Base-by-base conservation (phyloP, 2,797 vertebrate genomes). In the Aselliscus stoliczkanus region DNA sequence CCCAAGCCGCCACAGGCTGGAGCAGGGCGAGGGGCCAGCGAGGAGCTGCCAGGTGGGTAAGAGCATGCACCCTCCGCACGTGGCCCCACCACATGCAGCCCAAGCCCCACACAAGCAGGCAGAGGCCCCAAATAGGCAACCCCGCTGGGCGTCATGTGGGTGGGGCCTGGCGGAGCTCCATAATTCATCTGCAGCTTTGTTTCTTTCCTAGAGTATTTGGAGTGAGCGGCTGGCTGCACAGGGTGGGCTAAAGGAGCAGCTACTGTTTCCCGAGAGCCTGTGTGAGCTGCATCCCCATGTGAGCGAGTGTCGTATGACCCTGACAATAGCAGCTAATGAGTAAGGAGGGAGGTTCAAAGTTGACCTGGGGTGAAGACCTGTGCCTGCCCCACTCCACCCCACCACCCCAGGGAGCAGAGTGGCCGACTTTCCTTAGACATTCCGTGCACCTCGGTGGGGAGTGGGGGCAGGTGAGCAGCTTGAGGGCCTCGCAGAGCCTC, bases 41-140 rank as follows among this genome's bases (percentile, higher is more conserved):
- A 23, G 29, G 23, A 17, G 62, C 54, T 54, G 27, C 67, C 52
- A 58, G 84, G 50, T 5, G 11, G 84, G 50, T 27, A 4, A 81
- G 54, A 11, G 4, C 1, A 18, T n/a, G 58, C 34, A 83, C 20
- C 34, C 44, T 44, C 25, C 90, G 27, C 31, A 42, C 7, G 73
- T 1, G 44, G 69, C n/a, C 47, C 25, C 13, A 7, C 18, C 11
- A 27, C 5, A 18, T 25, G 80, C 56, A 42, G 47, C 37, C 90
- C 47, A 84, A 29, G 56, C 56, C 23, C 64, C 64, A 62, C 3
- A 10, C 29, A 7, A 31, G 23, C 17, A 29, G n/a, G 29, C 29
- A 14, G 10, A 37, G 44, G 58, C 23, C 4, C 60, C 2, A 0
- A 29, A 17, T 0, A 0, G 42, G 31, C 11, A 3, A 3, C 52